Evolutionary conservation across 2,797 vertebrate genomes (phyloP).

Genomic region (Crocodylus rhombifer): DNA sequence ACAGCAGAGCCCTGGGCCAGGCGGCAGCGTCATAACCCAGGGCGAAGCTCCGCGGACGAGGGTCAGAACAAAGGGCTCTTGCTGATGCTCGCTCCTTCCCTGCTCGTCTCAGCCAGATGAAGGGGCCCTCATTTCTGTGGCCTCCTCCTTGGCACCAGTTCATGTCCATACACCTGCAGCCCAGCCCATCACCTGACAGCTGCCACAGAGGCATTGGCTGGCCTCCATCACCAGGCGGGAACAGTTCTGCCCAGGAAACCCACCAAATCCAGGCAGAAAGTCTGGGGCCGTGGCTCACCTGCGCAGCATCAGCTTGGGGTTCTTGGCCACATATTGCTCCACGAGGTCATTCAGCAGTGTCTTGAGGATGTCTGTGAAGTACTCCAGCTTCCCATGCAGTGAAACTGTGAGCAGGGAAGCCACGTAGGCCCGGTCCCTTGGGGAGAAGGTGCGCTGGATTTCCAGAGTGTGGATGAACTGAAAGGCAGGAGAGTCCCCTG

Average conservation of each 20-base stretch:
- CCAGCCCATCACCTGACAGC: neutral
- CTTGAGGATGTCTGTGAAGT: slow-evolving; percentile 98
- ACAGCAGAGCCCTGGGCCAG: neutral
- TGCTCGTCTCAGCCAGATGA: neutral
- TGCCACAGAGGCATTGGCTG: neutral
- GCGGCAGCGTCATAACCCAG: neutral
- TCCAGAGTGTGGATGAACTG: slow-evolving; percentile 99
- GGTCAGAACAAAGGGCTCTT: neutral
- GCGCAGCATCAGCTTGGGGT: slow-evolving; percentile 97
- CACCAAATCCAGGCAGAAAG: neutral
- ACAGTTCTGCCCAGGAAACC: neutral
- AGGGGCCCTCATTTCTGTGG: neutral
- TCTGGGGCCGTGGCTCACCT: slow-evolving; percentile 79
- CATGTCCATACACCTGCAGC: neutral
- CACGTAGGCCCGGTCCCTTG: slow-evolving; percentile 94
- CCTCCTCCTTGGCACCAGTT: rapidly evolving
- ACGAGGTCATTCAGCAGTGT: slow-evolving; percentile 95
- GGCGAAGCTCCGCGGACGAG: neutral
- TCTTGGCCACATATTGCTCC: slow-evolving; percentile 97
- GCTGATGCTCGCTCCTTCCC: neutral
- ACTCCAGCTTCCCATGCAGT: slow-evolving; percentile 95
- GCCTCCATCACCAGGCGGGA: neutral
- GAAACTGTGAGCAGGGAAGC: slow-evolving; percentile 95
- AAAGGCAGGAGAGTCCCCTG: neutral
- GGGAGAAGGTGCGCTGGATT: slow-evolving; percentile 96